A percentile compares a stretch with the other conserved stretches of the same genome.
phyloP scores from a whole-genome alignment of 2,797 vertebrate genomes.

The Falco columbarius region DNA sequence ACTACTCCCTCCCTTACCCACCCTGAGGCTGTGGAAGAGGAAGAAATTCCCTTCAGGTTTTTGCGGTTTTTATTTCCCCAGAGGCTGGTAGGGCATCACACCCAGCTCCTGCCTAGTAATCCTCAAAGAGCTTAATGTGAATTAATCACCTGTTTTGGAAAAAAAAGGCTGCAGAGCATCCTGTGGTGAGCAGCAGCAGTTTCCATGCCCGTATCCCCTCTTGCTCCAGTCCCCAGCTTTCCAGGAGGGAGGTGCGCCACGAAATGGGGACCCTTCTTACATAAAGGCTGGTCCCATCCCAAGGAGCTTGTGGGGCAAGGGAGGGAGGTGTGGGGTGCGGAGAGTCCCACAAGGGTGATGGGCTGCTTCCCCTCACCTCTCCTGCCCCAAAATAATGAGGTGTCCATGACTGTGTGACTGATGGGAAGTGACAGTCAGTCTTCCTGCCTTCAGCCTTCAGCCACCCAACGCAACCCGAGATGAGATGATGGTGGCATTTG shows the following conservation, averaged over 20 bases:
- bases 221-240: rapidly evolving
- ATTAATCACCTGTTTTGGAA: constrained; percentile 13
- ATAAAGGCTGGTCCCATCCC: neutral
- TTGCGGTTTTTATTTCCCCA: neutral
- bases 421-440: neutral
- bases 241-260: rapidly evolving
- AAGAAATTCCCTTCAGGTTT: neutral
- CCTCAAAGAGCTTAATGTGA: neutral
- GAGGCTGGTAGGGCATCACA: neutral
- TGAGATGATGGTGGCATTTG: neutral
- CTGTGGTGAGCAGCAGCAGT: neutral
- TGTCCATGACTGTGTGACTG: rapidly evolving
- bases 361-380: neutral
- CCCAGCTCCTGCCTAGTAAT: neutral
- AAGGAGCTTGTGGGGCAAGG: neutral
- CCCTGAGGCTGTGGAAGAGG: neutral
- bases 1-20: neutral
- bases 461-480: neutral
- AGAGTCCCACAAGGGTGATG: rapidly evolving
- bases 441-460: neutral
- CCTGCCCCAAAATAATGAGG: neutral
- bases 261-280: neutral
- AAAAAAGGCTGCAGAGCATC: neutral
- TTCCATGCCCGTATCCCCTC: neutral
- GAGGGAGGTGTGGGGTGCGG: neutral